These are phyloP conservation scores for Heliconius ethilla DNA, from an alignment of 2,888 invertebrate species.

Conservation along the genomic window DNA sequence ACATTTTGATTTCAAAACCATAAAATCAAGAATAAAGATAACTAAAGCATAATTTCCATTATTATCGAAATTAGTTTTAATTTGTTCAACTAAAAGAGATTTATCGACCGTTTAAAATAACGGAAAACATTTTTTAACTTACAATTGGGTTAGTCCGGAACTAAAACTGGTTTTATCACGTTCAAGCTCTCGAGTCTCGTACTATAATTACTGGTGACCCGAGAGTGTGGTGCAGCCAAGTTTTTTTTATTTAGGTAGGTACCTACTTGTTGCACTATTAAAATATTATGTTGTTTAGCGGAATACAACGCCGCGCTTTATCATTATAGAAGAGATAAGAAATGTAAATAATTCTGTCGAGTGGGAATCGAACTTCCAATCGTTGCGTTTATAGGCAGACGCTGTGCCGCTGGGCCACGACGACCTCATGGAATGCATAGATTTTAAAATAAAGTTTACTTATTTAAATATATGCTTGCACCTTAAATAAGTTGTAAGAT, in stretches of 20 bases:
- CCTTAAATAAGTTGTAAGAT: no score
- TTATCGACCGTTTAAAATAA: constrained; percentile 19
- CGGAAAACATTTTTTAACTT: constrained; percentile 21
- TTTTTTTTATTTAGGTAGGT: constrained; percentile 5
- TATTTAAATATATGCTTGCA: no score
- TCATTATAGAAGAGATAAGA: background rate
- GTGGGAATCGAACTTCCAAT: background rate
- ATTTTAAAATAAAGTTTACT: no score
- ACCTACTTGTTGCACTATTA: no score
- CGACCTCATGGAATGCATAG: no score
- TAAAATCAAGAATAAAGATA: constrained; percentile 5
- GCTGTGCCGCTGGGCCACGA: no score
- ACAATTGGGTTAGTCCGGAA: constrained; percentile 23
- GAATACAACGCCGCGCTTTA: background rate
- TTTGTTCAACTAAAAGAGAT: constrained; percentile 5
- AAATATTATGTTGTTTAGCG: background rate
- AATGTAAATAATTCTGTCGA: background rate
- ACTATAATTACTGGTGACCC: constrained; percentile 19
- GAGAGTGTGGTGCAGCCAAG: constrained; percentile 22
- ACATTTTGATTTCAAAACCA: background rate
- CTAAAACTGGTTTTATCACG: constrained; percentile 27
- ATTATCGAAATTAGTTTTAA: constrained; percentile 1
- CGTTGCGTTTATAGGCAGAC: background rate
- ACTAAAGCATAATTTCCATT: background rate
- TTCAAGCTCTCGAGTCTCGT: constrained; percentile 20